Conservation (phyloP, 2,888 invertebrate species). For the Xanthia icteritia region DNA sequence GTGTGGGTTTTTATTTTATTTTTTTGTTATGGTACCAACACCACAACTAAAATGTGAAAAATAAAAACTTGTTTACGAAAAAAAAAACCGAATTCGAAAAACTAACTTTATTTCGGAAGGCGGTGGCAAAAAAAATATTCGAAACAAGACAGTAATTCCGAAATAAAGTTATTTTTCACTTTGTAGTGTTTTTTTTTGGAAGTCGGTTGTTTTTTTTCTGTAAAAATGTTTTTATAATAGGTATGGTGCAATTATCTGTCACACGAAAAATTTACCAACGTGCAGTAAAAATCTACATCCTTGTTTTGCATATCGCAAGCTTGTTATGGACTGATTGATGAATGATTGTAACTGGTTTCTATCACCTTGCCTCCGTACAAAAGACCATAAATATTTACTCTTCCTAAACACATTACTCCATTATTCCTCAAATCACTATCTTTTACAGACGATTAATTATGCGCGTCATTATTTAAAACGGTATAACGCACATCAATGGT, state of each 20-base stretch:
- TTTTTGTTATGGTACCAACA: too few relatives aligned
- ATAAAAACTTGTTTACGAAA: too few relatives aligned
- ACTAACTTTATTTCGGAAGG: too few relatives aligned
- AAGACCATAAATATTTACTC: constrained; percentile 38
- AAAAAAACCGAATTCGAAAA: too few relatives aligned
- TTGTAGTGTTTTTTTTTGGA: too few relatives aligned
- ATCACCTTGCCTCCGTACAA: constrained; percentile 6
- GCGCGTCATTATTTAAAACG: constrained; percentile 50
- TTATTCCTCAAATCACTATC: constrained; percentile 41
- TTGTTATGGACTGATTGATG: background rate
- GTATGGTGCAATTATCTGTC: background rate
- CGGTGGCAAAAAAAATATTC: too few relatives aligned
- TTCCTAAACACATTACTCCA: constrained; percentile 32
- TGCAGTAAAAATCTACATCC: background rate
- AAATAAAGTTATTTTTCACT: too few relatives aligned
- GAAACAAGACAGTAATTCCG: too few relatives aligned
- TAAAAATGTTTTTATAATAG: background rate
- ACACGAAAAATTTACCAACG: background rate
- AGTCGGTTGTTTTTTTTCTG: too few relatives aligned
- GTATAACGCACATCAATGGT: constrained; percentile 47
- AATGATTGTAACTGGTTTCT: background rate
- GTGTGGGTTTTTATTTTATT: too few relatives aligned
- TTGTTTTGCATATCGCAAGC: background rate
- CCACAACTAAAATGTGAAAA: too few relatives aligned
- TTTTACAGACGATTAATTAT: constrained; percentile 53